Conservation (phyloP, 2,797 vertebrate species). For the Halcyon chelicuti region DNA sequence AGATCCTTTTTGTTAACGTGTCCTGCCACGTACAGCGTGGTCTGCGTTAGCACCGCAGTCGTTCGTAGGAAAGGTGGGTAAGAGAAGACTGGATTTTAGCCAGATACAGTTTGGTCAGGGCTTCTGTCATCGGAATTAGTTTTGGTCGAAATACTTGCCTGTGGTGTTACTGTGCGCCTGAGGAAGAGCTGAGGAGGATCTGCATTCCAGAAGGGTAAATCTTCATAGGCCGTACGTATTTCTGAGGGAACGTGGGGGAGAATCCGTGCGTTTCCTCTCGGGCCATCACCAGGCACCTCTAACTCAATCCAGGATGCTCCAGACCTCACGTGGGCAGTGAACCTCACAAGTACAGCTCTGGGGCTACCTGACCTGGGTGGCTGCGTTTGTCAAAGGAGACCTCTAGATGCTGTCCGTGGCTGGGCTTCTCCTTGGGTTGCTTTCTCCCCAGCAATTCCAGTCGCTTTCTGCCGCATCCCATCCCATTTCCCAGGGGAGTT, state of each 20-base stretch:
- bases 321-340: neutral
- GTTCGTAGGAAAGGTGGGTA: neutral
- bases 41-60: fast-evolving
- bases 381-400: neutral
- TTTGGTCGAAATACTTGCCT: neutral
- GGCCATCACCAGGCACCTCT: neutral
- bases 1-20: neutral
- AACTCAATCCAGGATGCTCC: neutral
- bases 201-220: neutral
- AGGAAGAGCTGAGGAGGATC: neutral
- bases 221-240: fast-evolving
- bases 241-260: neutral
- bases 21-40: neutral
- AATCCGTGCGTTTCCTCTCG: neutral
- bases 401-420: fast-evolving
- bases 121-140: neutral
- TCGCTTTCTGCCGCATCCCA: fast-evolving
- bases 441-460: neutral
- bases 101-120: neutral
- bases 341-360: neutral
- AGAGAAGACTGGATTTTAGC: neutral
- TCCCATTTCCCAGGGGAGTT: neutral
- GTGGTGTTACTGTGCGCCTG: neutral
- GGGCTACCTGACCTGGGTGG: neutral
- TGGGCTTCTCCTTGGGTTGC: neutral